These are phyloP conservation scores for Toxostoma redivivum DNA, from an alignment of 2,113 vertebrate genomes.

Conservation along the genomic window DNA sequence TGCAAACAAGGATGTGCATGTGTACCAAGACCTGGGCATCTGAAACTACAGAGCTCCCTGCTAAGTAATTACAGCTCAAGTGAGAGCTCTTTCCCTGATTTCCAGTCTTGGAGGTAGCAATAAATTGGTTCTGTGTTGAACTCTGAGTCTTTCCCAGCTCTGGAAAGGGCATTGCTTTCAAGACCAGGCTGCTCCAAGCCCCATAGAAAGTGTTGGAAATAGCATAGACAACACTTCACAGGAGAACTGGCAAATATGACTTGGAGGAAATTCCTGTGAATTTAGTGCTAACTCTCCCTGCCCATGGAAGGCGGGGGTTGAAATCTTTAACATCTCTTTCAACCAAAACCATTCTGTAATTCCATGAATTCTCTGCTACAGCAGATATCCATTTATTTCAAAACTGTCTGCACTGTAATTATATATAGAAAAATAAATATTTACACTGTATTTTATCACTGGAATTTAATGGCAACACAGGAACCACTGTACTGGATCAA, in stretches of 20 bases:
- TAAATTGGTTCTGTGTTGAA: neutral
- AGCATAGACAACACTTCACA: neutral
- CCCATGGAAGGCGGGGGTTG: fast-evolving
- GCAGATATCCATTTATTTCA: neutral
- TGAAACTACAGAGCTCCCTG: neutral
- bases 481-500: neutral
- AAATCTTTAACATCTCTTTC: neutral
- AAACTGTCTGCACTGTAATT: neutral
- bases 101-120: neutral
- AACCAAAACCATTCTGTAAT: neutral
- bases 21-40: neutral
- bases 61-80: neutral
- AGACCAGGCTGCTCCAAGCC: neutral
- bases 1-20: neutral
- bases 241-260: neutral
- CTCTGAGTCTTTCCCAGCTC: neutral
- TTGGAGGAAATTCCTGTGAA: neutral
- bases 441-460: neutral
- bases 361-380: neutral
- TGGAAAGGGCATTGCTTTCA: neutral
- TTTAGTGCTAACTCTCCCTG: neutral
- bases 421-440: neutral
- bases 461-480: neutral
- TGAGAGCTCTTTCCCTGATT: neutral
- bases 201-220: neutral